phyloP scores from a whole-genome alignment of 1,140 invertebrate genomes.

The Nasonia vitripennis region DNA sequence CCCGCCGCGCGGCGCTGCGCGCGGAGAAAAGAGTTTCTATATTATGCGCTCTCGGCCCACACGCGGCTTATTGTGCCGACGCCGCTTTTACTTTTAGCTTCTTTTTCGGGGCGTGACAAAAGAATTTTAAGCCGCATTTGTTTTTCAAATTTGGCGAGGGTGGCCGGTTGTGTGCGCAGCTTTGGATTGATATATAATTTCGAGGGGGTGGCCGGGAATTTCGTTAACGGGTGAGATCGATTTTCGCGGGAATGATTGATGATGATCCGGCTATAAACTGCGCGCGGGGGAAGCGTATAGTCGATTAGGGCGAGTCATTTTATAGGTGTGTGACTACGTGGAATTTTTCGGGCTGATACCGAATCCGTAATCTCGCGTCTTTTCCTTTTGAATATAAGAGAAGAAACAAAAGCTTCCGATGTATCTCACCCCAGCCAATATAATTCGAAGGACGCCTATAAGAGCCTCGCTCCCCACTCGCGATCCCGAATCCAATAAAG shows the following conservation, averaged over 20 bases:
- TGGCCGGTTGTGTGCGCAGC: neutral
- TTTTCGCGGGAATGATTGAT: neutral
- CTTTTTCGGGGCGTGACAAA: constrained; percentile 20
- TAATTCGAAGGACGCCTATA: constrained; percentile 39
- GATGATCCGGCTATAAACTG: neutral
- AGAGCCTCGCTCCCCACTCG: constrained; percentile 21
- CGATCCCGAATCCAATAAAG: constrained; percentile 48
- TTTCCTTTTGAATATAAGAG: neutral
- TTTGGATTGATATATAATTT: neutral
- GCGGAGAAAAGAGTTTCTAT: constrained; percentile 2
- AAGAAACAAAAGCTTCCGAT: neutral
- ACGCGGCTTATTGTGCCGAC: neutral
- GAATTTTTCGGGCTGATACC: neutral
- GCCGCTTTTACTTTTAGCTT: neutral
- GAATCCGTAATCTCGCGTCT: no score
- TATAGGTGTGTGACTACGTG: constrained; percentile 14
- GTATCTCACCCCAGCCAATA: neutral
- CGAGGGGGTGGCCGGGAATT: neutral
- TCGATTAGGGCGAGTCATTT: neutral
- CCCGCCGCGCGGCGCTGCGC: neutral
- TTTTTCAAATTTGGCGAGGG: constrained; percentile 34
- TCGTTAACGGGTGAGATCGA: neutral
- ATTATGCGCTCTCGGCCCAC: neutral
- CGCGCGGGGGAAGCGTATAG: neutral
- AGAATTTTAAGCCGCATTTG: constrained; percentile 41